Conservation (phyloP, 2,113 vertebrate species). For the Bufo bufo region DNA sequence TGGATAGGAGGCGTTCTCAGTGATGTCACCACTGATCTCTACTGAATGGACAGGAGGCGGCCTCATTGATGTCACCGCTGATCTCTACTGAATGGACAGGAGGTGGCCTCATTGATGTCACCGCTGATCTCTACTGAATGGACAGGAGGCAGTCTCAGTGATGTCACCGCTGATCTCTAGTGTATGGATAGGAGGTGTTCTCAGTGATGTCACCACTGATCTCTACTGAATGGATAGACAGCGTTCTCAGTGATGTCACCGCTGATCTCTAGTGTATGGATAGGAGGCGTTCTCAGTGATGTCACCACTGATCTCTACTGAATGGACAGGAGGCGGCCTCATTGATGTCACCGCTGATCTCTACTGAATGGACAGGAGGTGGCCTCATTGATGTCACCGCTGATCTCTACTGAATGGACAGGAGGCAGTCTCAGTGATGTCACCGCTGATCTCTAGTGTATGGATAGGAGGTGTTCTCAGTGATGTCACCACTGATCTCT, state of each 20-base stretch:
- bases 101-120: neutral
- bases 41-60: too few species aligned
- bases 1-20: too few species aligned
- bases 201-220: neutral
- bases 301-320: neutral
- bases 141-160: neutral
- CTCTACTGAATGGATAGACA: too few species aligned
- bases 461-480: neutral
- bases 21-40: too few species aligned
- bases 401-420: neutral
- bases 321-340: neutral
- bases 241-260: too few species aligned
- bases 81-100: neutral
- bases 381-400: neutral
- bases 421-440: neutral
- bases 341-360: neutral
- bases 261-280: too few species aligned
- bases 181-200: neutral
- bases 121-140: neutral
- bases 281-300: neutral
- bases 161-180: neutral
- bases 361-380: neutral
- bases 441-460: neutral
- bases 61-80: neutral
- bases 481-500: neutral